Evolutionary conservation across 2,888 invertebrate genomes (phyloP).

Genomic region (Lumbricus terrestris): DNA sequence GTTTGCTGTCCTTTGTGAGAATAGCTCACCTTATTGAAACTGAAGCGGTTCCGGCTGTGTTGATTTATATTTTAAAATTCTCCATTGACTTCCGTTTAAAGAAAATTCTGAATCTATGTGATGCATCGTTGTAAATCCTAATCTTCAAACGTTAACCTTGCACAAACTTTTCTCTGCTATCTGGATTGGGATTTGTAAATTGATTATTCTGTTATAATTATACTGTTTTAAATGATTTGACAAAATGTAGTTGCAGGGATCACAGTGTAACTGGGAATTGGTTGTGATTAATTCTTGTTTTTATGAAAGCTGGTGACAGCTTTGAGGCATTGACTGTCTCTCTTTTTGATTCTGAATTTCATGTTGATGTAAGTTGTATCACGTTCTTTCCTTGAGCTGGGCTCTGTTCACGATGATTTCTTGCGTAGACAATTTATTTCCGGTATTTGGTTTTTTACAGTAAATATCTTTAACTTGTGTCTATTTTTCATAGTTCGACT

Average conservation of each 20-base stretch:
- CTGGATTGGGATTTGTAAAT: not conserved
- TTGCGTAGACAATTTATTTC: not conserved
- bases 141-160: no score
- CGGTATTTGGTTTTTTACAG: not conserved
- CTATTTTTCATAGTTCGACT: not conserved
- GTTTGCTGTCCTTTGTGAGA: no score
- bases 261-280: not conserved
- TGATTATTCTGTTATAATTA: not conserved
- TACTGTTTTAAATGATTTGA: not conserved
- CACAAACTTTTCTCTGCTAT: not conserved
- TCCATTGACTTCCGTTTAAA: no score
- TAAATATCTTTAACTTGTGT: not conserved
- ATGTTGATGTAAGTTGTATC: not conserved
- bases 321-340: not conserved
- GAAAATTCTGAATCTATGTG: no score
- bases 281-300: not conserved
- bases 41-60: no score
- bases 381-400: not conserved
- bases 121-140: no score
- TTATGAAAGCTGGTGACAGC: not conserved
- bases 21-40: no score
- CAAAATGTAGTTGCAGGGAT: not conserved
- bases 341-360: not conserved
- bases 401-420: not conserved
- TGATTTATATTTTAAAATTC: no score